Evolutionary conservation across 2,797 vertebrate species (phyloP), one percentile per base, ranked within the genome.

Genomic region (Vireo griseus): DNA sequence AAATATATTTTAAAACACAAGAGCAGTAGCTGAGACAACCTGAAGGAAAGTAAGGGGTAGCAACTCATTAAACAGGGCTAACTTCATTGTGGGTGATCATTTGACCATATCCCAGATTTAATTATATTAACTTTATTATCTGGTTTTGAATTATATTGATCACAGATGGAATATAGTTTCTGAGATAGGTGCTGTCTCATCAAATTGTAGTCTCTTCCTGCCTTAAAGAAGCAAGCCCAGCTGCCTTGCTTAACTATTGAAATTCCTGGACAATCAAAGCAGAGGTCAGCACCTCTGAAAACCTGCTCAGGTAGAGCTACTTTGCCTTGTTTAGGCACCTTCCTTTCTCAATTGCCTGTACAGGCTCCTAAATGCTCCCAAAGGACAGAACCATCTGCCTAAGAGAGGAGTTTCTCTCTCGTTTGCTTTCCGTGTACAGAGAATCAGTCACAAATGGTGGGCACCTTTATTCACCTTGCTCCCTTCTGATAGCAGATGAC

Each of bases 131-230:
- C 18, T 54, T 91, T 71, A 92, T 91, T 92, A 92, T 63, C 71
- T 79, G 57, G 25, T 79, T 94, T 85, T 76, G 84, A 96, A 95
- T 82, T 79, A 82, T 79, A 96, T 87, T 89, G 92, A 92, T 91
- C 78, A 91, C 62, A 94, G 86, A 76, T 48, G 28, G 54, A 89
- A 66, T 85, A 57, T 5, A 91, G 75, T 92, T 92, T 93, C 84
- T 79, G 58, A 82, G 31, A 79, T n/a, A 82, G 71, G 28, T 94
- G 81, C 84, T 91, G 67, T 76, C 84, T 91, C 92, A 96, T 92
- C 92, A 93, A 93, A 89, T 16, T 87, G 33, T 76, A 79, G 59
- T 55, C 33, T 85, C 24, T 76, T 85, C 81, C 80, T 79, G 81
- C 29, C 63, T 92, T 63, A 85, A 89, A 95, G 81, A 82, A 85